Base-by-base conservation (phyloP, 2,113 vertebrate genomes). In the Macquaria australasica region DNA sequence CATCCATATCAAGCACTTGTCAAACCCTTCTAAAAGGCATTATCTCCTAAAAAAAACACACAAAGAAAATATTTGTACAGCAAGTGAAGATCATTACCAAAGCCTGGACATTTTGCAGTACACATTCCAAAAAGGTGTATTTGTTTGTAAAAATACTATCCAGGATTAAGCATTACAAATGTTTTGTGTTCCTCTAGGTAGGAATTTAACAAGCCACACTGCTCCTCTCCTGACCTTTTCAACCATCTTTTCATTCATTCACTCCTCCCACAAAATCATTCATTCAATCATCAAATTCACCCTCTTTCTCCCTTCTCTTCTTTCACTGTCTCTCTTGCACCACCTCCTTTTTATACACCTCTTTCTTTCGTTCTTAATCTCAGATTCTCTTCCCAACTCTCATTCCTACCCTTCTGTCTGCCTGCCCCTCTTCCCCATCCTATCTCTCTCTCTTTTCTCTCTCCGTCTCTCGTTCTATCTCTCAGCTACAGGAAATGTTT, bases 401-500 rank as follows among this genome's bases (percentile, higher is more conserved):
- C 81, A 37, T 88, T 91, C 86, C 88, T 87, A 11, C 83, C 73
- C 84, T 72, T 50, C 90, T 81, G 75, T 82, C 81, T 71, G 77
- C 58, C 84, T 67, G 50, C 90, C 78, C 85, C 87, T 90, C 85
- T 80, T 86, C 67, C 64, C 72, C 75, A n/a, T 74, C 85, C 83
- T 76, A 83, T 87, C 89, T 70, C 81, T 88, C 55, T 34, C 77
- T 88, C 87, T 87, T 87, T 86, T 83, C 86, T 82, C 81, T 75
- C 74, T 91, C 86, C 59, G 70, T 92, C 83, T 88, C 81, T 82
- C 50, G 0, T 87, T 93, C 88, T 81, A 82, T 93, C 90, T 91
- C 87, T 83, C 70, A 68, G 84, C 90, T 87, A 91, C 95, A 96
- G 94, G 95, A 96, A 96, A 95, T 94, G 89, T 92, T 95, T 93